phyloP scores from a whole-genome alignment of 2,797 vertebrate species.

The Microctenopoma stevenorrisi region DNA sequence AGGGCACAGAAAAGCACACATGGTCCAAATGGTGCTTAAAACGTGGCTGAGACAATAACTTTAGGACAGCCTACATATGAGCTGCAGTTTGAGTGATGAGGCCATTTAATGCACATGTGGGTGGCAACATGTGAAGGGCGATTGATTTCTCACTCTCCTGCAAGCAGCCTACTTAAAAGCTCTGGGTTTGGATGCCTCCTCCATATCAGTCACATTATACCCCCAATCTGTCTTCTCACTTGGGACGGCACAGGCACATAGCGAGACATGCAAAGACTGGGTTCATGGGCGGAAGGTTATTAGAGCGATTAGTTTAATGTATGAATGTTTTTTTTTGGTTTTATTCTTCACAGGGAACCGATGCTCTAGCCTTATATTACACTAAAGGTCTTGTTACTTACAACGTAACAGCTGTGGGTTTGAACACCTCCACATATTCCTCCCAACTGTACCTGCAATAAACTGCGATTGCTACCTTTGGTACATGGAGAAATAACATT shows the following conservation, averaged over 20 bases:
- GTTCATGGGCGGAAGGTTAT: no score
- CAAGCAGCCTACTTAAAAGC: constrained; percentile 73
- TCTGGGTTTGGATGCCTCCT: constrained; percentile 59
- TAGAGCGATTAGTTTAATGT: no score
- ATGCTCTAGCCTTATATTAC: background rate
- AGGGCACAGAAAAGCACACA: constrained; percentile 47
- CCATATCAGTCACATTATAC: constrained; percentile 62
- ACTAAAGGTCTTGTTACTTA: background rate
- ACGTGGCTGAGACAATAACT: constrained; percentile 31
- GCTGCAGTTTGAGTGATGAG: constrained; percentile 54
- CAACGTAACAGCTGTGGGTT: background rate
- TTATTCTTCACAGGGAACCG: background rate
- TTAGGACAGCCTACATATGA: constrained; percentile 61
- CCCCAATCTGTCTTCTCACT: constrained; percentile 63
- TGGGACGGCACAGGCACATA: constrained; percentile 16
- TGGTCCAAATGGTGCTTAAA: constrained; percentile 26
- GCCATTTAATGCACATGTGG: constrained; percentile 67
- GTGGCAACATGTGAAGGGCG: constrained; percentile 67
- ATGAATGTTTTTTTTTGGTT: no score
- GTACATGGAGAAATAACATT: constrained; percentile 28
- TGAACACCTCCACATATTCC: background rate
- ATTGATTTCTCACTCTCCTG: constrained; percentile 68
- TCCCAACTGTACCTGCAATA: constrained; percentile 1
- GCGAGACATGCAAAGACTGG: constrained; percentile 2
- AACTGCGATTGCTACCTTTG: constrained; percentile 4